A percentile compares a stretch with the other conserved stretches of the same genome.
Conservation (phyloP, 1,140 invertebrate genomes). For the Acyrthosiphon pisum region DNA sequence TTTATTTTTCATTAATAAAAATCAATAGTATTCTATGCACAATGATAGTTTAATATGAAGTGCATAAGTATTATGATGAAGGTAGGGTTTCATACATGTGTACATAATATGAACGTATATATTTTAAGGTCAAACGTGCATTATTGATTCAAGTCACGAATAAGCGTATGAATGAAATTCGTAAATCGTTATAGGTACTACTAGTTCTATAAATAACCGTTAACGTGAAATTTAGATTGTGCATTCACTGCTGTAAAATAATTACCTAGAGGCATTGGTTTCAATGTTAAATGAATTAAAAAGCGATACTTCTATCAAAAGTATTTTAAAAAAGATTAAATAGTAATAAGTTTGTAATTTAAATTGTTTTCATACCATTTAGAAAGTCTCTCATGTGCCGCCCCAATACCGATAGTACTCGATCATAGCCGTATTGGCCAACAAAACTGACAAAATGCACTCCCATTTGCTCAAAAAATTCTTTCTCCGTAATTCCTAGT, state of each 20-base stretch:
- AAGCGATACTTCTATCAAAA: background rate
- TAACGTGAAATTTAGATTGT: background rate
- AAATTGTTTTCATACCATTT: slow-evolving; percentile 71
- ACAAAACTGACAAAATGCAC: slow-evolving; percentile 89
- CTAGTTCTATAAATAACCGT: background rate
- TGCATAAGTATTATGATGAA: background rate
- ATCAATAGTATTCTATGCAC: background rate
- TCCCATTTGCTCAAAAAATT: slow-evolving; percentile 91
- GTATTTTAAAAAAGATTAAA: background rate
- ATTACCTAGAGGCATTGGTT: background rate
- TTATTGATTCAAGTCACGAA: slow-evolving; percentile 21
- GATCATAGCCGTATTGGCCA: slow-evolving; percentile 94
- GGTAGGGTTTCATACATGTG: background rate
- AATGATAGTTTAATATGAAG: background rate
- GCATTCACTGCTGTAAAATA: background rate
- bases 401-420: slow-evolving; percentile 86
- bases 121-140: background rate
- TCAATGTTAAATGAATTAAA: background rate
- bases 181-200: background rate
- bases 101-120: background rate
- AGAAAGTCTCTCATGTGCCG: slow-evolving; percentile 94
- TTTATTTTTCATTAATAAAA: background rate
- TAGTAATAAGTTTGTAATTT: background rate
- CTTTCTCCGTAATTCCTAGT: slow-evolving; percentile 80
- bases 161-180: background rate